phyloP scores from a whole-genome alignment of 1,140 invertebrate species.

The Sitobion miscanthi region DNA sequence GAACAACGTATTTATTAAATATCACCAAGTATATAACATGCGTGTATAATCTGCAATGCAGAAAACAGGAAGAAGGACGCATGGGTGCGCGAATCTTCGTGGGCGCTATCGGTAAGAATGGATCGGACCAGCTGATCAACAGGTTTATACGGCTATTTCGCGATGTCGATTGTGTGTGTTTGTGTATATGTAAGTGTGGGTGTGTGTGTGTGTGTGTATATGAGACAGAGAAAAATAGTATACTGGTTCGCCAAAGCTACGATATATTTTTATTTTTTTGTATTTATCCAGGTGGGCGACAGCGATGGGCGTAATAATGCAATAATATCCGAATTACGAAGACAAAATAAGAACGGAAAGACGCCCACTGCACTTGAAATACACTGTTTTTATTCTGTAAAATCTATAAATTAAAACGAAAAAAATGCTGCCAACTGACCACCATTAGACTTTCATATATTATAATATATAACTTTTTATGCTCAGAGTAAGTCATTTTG shows the following conservation, averaged over 20 bases:
- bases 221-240: neutral
- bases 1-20: neutral
- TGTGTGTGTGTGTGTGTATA: no score
- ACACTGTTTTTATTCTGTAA: slow-evolving; percentile 36
- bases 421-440: slow-evolving; percentile 48
- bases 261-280: slow-evolving; percentile 9
- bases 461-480: neutral
- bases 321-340: slow-evolving; percentile 56
- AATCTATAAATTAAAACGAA: slow-evolving; percentile 52
- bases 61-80: slow-evolving; percentile 16
- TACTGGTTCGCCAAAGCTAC: slow-evolving; percentile 40
- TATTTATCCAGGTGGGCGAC: slow-evolving; percentile 52
- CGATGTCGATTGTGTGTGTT: neutral
- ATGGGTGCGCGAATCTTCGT: neutral
- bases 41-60: slow-evolving; percentile 7
- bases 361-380: slow-evolving; percentile 47
- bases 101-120: slow-evolving; percentile 8
- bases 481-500: neutral
- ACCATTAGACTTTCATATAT: slow-evolving; percentile 34
- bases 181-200: neutral
- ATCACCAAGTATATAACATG: neutral
- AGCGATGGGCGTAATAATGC: slow-evolving; percentile 51
- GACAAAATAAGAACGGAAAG: slow-evolving; percentile 52
- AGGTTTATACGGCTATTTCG: slow-evolving; percentile 37
- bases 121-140: slow-evolving; percentile 36